phyloP scores from a whole-genome alignment of 2,797 vertebrate genomes.

The Galaxias olidus region DNA sequence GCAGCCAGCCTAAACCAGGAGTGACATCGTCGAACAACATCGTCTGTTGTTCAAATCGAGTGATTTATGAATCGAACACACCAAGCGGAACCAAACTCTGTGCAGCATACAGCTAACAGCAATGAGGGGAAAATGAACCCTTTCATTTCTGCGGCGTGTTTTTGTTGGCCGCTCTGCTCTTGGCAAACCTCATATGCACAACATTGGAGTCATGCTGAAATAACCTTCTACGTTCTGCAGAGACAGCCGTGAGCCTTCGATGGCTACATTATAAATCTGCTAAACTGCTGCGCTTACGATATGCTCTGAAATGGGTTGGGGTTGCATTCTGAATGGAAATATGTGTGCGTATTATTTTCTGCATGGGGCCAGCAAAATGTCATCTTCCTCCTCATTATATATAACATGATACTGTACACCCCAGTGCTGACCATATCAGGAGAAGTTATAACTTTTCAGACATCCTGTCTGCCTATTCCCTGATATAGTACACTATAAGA shows the following conservation, averaged over 20 bases:
- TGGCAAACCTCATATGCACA: slow-evolving; percentile 25
- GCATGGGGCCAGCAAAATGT: too few relatives aligned
- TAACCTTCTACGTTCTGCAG: slow-evolving; percentile 34
- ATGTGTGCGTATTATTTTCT: too few relatives aligned
- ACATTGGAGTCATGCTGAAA: slow-evolving; percentile 31
- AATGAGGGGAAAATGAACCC: slow-evolving; percentile 37
- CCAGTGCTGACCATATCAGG: too few relatives aligned
- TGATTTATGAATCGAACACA: slow-evolving; percentile 46
- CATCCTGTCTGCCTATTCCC: not conserved
- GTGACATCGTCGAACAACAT: slow-evolving; percentile 58
- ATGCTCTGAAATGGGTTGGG: too few relatives aligned
- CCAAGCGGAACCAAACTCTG: slow-evolving; percentile 42
- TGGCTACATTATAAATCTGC: not conserved
- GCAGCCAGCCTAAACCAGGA: slow-evolving; percentile 50
- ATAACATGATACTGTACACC: too few relatives aligned
- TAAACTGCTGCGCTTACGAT: too few relatives aligned
- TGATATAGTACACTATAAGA: too few relatives aligned
- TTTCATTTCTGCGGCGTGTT: slow-evolving; percentile 49
- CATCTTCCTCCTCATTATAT: too few relatives aligned
- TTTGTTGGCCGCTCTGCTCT: slow-evolving; percentile 47
- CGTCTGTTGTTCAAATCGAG: slow-evolving; percentile 44
- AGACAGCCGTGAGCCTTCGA: slow-evolving; percentile 2
- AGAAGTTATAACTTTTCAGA: too few relatives aligned
- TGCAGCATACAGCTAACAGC: slow-evolving; percentile 25
- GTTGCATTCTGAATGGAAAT: too few relatives aligned